Conservation (phyloP, 2,113 vertebrate genomes). For the Pipra filicauda region DNA sequence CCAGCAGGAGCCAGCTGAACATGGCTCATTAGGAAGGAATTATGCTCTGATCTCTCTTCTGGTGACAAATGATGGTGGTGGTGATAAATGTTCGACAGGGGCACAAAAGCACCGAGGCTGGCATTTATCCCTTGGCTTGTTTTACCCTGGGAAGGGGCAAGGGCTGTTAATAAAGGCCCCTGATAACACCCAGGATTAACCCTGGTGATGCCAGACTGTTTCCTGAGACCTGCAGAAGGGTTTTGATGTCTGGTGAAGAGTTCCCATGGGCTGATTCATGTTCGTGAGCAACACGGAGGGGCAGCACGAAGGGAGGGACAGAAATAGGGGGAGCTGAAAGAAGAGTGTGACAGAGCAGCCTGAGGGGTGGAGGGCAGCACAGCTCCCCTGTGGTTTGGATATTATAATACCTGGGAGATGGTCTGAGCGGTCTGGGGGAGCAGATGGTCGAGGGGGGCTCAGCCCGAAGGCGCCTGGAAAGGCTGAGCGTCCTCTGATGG, state of each 20-base stretch:
- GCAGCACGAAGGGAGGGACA: neutral
- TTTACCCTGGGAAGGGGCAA: neutral
- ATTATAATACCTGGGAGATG: neutral
- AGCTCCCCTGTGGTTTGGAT: neutral
- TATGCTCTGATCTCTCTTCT: neutral
- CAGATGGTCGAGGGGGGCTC: neutral
- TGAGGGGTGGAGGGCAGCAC: neutral
- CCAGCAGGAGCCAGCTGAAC: neutral
- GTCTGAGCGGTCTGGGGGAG: neutral
- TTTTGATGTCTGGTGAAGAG: neutral
- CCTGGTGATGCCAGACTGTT: neutral
- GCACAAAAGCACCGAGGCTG: neutral
- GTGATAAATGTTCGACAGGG: neutral
- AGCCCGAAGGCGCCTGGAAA: neutral
- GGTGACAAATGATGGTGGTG: neutral
- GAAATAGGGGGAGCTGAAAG: neutral
- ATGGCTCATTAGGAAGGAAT: neutral
- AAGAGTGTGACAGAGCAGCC: neutral
- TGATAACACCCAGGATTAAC: neutral
- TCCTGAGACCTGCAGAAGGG: neutral
- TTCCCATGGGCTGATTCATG: fast-evolving
- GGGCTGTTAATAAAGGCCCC: neutral
- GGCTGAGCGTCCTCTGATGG: neutral
- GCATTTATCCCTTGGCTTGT: neutral
- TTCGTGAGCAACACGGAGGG: neutral